Conservation (phyloP, 2,797 vertebrate genomes). For the Nyctalus aviator region DNA sequence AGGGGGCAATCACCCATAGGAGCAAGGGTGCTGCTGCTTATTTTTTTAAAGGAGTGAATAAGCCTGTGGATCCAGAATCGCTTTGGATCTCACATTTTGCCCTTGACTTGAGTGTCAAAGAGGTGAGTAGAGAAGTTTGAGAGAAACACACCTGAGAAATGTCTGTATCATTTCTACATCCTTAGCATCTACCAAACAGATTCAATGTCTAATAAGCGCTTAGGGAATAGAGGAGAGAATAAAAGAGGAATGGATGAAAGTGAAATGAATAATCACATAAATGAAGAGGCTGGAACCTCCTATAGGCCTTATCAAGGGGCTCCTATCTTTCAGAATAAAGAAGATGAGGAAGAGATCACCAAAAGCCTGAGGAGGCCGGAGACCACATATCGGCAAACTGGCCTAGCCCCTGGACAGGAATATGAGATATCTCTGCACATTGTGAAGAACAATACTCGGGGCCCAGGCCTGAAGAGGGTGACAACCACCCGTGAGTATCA, state of each 20-base stretch:
- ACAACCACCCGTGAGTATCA: constrained; percentile 94
- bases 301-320: background rate
- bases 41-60: background rate
- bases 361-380: constrained; percentile 94
- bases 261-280: background rate
- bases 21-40: background rate
- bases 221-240: background rate
- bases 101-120: background rate
- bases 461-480: constrained; percentile 93
- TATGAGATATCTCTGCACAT: constrained; percentile 97
- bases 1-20: background rate
- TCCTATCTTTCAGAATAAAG: constrained; percentile 94
- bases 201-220: background rate
- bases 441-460: constrained; percentile 96
- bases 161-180: background rate
- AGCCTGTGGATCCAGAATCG: background rate
- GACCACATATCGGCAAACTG: constrained; percentile 96
- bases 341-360: constrained; percentile 95
- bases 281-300: background rate
- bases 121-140: background rate
- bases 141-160: background rate
- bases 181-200: background rate
- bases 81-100: background rate
- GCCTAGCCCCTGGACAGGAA: constrained; percentile 96
- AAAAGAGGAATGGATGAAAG: background rate